Percentiles rank a stretch among this genome's conserved stretches.
phyloP scores from a whole-genome alignment of 2,797 vertebrate genomes.

The Bovichtus diacanthus region DNA sequence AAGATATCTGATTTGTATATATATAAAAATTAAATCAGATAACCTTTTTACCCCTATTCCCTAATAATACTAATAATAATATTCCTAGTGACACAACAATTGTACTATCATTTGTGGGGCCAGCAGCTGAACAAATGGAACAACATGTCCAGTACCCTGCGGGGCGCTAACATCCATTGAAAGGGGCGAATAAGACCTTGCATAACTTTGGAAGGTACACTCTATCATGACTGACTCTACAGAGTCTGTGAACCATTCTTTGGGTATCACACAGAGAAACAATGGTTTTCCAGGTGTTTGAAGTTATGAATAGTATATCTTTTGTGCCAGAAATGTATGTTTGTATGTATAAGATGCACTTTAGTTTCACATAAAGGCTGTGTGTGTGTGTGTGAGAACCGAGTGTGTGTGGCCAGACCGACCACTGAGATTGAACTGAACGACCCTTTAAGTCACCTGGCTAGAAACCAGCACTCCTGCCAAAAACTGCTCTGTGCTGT shows the following conservation, averaged over 20 bases:
- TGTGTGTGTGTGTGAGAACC: not conserved
- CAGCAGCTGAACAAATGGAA: slow-evolving; percentile 15
- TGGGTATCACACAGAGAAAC: slow-evolving; percentile 15
- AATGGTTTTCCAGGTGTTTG: slow-evolving; percentile 50
- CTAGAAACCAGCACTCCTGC: slow-evolving; percentile 35
- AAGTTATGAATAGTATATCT: slow-evolving; percentile 30
- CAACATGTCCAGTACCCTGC: slow-evolving; percentile 14
- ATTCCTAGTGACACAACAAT: not conserved
- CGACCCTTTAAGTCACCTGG: slow-evolving; percentile 65
- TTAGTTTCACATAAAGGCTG: not conserved
- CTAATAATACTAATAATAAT: not conserved
- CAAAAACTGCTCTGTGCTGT: slow-evolving; percentile 46
- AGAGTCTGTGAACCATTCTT: slow-evolving; percentile 9
- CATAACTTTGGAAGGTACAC: slow-evolving; percentile 32
- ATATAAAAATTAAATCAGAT: too few species aligned
- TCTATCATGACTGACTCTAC: not conserved
- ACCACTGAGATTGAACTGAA: slow-evolving; percentile 65
- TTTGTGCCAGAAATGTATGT: slow-evolving; percentile 21
- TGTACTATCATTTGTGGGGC: not conserved
- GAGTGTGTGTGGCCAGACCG: slow-evolving; percentile 20
- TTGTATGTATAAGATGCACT: slow-evolving; percentile 8
- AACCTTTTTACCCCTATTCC: too few species aligned
- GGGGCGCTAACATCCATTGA: not conserved
- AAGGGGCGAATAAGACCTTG: slow-evolving; percentile 30
- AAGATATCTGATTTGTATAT: too few species aligned